These are phyloP conservation scores for Pseudococcus jackbeardsleyi DNA, from an alignment of 2,888 invertebrate species.

Conservation along the genomic window DNA sequence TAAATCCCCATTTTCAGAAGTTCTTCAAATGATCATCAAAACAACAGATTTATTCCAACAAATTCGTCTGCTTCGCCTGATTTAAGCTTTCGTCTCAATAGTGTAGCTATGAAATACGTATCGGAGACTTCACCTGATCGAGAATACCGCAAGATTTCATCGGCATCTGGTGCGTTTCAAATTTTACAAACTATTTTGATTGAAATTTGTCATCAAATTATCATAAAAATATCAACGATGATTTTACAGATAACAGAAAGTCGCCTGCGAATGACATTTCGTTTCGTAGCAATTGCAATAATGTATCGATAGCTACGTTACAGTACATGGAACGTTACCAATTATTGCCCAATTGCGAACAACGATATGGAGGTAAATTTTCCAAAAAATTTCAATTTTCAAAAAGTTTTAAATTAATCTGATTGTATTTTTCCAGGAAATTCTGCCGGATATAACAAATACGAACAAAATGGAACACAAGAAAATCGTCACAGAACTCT, in stretches of 20 bases:
- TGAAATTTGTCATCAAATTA: not conserved
- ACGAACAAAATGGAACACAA: not conserved
- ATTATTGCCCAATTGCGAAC: constrained; percentile 62
- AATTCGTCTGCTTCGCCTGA: constrained; percentile 69
- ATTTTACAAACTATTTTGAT: not conserved
- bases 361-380: constrained; percentile 23
- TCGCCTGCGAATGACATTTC: constrained; percentile 26
- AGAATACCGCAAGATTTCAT: constrained; percentile 10
- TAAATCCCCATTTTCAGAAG: not conserved
- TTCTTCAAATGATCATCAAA: constrained; percentile 33
- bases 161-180: not conserved
- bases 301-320: constrained; percentile 80
- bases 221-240: not conserved
- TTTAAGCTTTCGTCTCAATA: constrained; percentile 74
- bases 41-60: constrained; percentile 41
- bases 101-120: constrained; percentile 74
- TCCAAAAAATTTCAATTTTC: too few relatives aligned
- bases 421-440: constrained; percentile 19
- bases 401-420: not conserved
- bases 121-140: constrained; percentile 52
- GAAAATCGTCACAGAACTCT: not conserved
- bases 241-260: constrained; percentile 44
- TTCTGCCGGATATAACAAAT: not conserved
- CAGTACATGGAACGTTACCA: constrained; percentile 80
- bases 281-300: constrained; percentile 69